A percentile compares a stretch with the other conserved stretches of the same genome.
phyloP scores from a whole-genome alignment of 2,797 vertebrate species.

The Channa striata region DNA sequence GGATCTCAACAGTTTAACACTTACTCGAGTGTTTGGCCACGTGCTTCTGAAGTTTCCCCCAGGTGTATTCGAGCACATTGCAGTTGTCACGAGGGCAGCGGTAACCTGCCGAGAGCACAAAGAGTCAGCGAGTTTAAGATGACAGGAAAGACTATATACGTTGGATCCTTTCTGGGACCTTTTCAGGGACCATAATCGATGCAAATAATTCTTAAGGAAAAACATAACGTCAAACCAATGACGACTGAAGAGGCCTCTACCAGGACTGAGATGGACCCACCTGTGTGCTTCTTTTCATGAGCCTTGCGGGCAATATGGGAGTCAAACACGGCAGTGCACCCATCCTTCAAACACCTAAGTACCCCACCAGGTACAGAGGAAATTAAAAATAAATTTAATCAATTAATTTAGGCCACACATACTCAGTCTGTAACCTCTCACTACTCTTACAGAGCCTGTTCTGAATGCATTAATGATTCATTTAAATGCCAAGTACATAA shows the following conservation, averaged over 20 bases:
- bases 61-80: conserved; percentile 73
- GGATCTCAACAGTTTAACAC: background rate
- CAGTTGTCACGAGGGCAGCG: conserved; percentile 76
- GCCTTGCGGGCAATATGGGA: conserved; percentile 74
- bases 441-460: background rate
- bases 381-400: conserved; percentile 3
- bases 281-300: conserved; percentile 83
- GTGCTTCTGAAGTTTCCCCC: conserved; percentile 82
- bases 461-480: background rate
- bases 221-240: too few relatives aligned
- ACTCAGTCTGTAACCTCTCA: conserved; percentile 3
- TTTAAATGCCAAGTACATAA: background rate
- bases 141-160: background rate
- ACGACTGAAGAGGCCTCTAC: conserved; percentile 8
- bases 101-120: conserved; percentile 80
- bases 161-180: too few relatives aligned
- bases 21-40: conserved; percentile 81
- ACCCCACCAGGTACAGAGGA: conserved; percentile 3
- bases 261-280: conserved; percentile 58
- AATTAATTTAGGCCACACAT: conserved; percentile 4
- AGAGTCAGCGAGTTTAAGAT: too few relatives aligned
- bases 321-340: conserved; percentile 75
- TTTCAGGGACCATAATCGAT: background rate
- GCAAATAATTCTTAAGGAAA: background rate
- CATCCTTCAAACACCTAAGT: conserved; percentile 76